These are phyloP conservation scores for Solenopsis invicta DNA, from an alignment of 1,140 invertebrate genomes.

Conservation along the genomic window DNA sequence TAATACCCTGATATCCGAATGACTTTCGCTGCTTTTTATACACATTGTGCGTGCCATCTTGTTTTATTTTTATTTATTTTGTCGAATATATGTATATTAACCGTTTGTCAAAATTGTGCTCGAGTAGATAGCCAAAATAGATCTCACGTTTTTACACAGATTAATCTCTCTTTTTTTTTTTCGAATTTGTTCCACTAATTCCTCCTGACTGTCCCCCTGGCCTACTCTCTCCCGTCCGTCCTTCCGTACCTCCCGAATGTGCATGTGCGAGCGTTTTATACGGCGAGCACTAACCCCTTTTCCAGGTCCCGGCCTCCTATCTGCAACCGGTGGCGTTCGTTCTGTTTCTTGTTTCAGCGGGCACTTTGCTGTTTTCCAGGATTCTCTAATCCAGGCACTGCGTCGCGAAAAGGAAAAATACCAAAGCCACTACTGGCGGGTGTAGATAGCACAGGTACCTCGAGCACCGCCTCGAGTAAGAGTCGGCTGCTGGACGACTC, in stretches of 20 bases:
- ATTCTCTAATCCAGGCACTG: slow-evolving; percentile 93
- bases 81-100: neutral
- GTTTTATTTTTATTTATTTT: slow-evolving; percentile 40
- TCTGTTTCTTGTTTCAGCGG: slow-evolving; percentile 90
- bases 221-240: neutral
- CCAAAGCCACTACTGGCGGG: slow-evolving; percentile 93
- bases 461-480: slow-evolving; percentile 87
- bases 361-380: slow-evolving; percentile 95
- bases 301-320: slow-evolving; percentile 86
- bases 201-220: neutral
- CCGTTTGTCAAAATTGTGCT: slow-evolving; percentile 25
- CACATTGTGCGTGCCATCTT: slow-evolving; percentile 52
- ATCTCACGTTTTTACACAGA: slow-evolving; percentile 31
- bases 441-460: slow-evolving; percentile 87
- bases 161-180: slow-evolving; percentile 37
- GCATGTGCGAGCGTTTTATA: slow-evolving; percentile 84
- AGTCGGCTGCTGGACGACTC: slow-evolving; percentile 87
- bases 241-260: slow-evolving; percentile 75
- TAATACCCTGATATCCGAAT: neutral
- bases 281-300: slow-evolving; percentile 85
- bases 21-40: slow-evolving; percentile 20
- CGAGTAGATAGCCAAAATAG: slow-evolving; percentile 26
- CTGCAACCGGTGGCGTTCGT: slow-evolving; percentile 87
- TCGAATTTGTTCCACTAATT: slow-evolving; percentile 41
- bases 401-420: slow-evolving; percentile 94